phyloP scores from a whole-genome alignment of 2,113 vertebrate species.

The Zosterops japonicus region DNA sequence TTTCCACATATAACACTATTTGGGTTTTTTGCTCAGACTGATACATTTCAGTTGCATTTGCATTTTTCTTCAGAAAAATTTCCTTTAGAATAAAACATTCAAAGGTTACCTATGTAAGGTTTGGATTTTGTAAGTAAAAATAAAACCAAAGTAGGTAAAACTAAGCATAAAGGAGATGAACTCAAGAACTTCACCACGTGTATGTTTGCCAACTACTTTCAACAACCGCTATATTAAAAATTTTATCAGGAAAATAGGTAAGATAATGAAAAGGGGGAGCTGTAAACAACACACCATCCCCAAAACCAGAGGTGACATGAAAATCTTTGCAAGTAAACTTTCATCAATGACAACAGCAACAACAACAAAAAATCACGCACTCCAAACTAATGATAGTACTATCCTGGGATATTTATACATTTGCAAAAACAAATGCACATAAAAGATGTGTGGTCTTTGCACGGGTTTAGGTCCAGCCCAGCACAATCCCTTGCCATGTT shows the following conservation, averaged over 20 bases:
- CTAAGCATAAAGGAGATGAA: neutral
- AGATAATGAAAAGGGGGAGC: neutral
- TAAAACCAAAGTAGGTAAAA: neutral
- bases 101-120: neutral
- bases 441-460: fast-evolving
- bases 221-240: neutral
- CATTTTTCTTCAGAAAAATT: neutral
- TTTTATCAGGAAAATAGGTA: fast-evolving
- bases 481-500: neutral
- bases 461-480: neutral
- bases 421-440: neutral
- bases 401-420: fast-evolving
- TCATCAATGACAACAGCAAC: neutral
- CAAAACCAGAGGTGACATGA: neutral
- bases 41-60: neutral
- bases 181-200: fast-evolving
- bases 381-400: neutral
- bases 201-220: neutral
- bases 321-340: neutral
- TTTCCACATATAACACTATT: neutral
- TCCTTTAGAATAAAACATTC: neutral
- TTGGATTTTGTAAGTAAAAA: neutral
- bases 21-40: neutral
- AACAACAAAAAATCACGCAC: neutral
- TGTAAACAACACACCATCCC: neutral